phyloP scores from a whole-genome alignment of 2,888 invertebrate genomes.

The Alloscopus bannaensis region DNA sequence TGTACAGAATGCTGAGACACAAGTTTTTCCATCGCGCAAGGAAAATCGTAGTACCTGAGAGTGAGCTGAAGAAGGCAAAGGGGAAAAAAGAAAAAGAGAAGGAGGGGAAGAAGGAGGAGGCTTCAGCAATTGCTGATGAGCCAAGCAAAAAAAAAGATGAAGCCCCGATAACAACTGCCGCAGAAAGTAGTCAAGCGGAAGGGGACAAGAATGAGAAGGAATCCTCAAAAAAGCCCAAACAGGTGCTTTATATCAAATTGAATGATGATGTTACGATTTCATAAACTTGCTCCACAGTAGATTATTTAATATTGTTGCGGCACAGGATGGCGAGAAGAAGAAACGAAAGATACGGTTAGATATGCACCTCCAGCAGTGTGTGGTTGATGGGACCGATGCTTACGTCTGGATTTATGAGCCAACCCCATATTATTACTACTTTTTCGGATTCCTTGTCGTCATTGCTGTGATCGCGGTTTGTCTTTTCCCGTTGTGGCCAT shows the following conservation, averaged over 20 bases:
- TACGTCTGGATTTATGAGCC: constrained; percentile 99
- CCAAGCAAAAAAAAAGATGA: constrained; percentile 77
- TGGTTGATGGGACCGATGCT: constrained; percentile 95
- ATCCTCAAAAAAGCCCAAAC: constrained; percentile 66
- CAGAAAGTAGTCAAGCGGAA: constrained; percentile 73
- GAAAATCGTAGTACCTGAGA: constrained; percentile 86
- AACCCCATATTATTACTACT: constrained; percentile 94
- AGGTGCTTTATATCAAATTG: constrained; percentile 33
- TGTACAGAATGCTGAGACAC: constrained; percentile 86
- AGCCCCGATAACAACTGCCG: constrained; percentile 75
- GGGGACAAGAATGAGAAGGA: constrained; percentile 67
- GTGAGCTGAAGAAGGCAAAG: constrained; percentile 78
- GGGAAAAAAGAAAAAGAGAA: constrained; percentile 75
- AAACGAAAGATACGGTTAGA: constrained; percentile 96
- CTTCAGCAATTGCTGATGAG: constrained; percentile 77
- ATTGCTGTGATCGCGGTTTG: constrained; percentile 96
- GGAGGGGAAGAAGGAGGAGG: constrained; percentile 76
- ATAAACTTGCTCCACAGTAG: not conserved
- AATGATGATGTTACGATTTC: constrained; percentile 1
- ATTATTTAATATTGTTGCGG: constrained; percentile 40
- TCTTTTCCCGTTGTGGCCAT: constrained; percentile 99
- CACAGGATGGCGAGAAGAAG: constrained; percentile 80
- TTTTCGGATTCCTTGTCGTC: constrained; percentile 92
- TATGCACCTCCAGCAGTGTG: constrained; percentile 96
- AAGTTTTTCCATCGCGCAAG: constrained; percentile 97